Evolutionary conservation across 2,797 vertebrate genomes (phyloP).

Genomic region (Diglossa cyanea): DNA sequence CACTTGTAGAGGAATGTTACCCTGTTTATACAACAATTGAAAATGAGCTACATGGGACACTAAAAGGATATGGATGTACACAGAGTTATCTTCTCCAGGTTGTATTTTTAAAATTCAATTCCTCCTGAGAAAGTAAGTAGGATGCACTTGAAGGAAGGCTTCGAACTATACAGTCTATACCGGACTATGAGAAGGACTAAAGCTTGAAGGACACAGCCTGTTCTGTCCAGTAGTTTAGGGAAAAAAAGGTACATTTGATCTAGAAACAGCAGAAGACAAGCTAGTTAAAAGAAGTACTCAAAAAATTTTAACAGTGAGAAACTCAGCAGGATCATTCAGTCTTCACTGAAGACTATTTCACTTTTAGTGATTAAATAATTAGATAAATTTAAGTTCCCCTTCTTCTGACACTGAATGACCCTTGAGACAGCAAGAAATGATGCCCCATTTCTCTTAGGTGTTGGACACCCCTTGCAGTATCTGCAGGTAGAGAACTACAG

Average conservation of each 20-base stretch:
- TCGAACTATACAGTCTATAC: too few relatives aligned
- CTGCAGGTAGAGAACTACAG: background rate
- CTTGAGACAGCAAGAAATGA: background rate
- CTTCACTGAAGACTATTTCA: background rate
- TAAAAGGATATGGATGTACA: background rate
- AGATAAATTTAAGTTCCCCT: background rate
- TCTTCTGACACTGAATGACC: background rate
- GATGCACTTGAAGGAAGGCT: background rate
- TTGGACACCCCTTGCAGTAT: accelerated
- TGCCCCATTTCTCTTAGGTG: accelerated
- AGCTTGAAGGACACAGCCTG: background rate
- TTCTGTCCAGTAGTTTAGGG: background rate
- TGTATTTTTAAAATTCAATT: background rate
- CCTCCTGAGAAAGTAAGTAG: background rate
- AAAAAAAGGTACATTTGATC: background rate
- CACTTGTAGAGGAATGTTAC: background rate
- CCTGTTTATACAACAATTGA: background rate
- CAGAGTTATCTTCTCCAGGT: background rate
- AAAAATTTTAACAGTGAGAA: background rate
- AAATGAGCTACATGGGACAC: background rate
- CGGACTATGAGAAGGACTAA: background rate
- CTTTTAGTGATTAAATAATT: background rate
- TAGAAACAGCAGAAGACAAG: background rate
- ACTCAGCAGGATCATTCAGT: background rate
- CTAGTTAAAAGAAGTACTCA: background rate